phyloP scores from a whole-genome alignment of 1,140 invertebrate genomes.

The Cydia amplana region DNA sequence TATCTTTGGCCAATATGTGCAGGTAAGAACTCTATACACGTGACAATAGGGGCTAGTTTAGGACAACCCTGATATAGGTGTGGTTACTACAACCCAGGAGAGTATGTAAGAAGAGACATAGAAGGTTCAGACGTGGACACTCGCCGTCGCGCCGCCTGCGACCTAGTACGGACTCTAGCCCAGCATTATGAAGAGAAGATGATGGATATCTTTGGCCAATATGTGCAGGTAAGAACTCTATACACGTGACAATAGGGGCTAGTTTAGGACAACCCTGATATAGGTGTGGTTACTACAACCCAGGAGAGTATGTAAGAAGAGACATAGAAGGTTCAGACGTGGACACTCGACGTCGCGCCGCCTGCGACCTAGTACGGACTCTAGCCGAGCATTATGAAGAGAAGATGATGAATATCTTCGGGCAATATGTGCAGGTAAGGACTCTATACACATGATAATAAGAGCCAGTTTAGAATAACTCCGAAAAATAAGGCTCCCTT shows the following conservation, averaged over 20 bases:
- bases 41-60: neutral
- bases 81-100: conserved; percentile 84
- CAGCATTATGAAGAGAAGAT: conserved; percentile 95
- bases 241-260: neutral
- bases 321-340: conserved; percentile 99
- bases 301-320: conserved; percentile 97
- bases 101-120: conserved; percentile 98
- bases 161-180: conserved; percentile 94
- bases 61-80: too few relatives aligned
- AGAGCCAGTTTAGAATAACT: too few relatives aligned
- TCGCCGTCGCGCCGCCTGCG: conserved; percentile 95
- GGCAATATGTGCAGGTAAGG: conserved; percentile 84
- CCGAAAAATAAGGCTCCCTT: too few relatives aligned
- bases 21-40: conserved; percentile 49
- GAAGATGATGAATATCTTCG: conserved; percentile 96
- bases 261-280: too few relatives aligned
- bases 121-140: conserved; percentile 99
- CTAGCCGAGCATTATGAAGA: conserved; percentile 93
- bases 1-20: conserved; percentile 92
- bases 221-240: conserved; percentile 76
- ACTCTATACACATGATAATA: neutral
- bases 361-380: conserved; percentile 97
- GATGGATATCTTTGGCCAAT: conserved; percentile 94
- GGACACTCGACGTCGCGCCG: conserved; percentile 95
- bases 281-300: conserved; percentile 53